phyloP scores from a whole-genome alignment of 1,140 invertebrate genomes.

The Pseudoatta argentina region DNA sequence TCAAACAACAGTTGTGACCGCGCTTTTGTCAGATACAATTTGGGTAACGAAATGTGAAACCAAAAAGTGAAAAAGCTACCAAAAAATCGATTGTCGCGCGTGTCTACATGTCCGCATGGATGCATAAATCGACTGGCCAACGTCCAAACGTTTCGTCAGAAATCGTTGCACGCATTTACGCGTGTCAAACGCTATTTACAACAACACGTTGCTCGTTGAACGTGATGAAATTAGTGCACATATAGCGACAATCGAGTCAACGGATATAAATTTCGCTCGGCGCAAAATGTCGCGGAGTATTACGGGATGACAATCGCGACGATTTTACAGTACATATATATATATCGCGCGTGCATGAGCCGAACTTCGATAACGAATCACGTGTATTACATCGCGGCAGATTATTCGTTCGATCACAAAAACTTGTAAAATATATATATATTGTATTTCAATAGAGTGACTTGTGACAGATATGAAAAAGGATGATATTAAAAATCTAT shows the following conservation, averaged over 20 bases:
- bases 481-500: not conserved
- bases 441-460: constrained; percentile 14
- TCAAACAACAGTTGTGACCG: not conserved
- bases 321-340: constrained; percentile 34
- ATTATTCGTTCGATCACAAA: constrained; percentile 53
- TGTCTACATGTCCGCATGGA: constrained; percentile 18
- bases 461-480: constrained; percentile 41
- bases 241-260: constrained; percentile 55
- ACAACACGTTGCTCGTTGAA: constrained; percentile 25
- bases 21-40: constrained; percentile 13
- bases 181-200: constrained; percentile 50
- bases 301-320: constrained; percentile 58
- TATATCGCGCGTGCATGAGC: not conserved
- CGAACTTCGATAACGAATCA: constrained; percentile 23
- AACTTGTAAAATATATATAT: constrained; percentile 16
- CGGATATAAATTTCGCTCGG: constrained; percentile 62
- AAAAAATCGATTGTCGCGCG: constrained; percentile 25
- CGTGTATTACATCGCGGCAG: not conserved
- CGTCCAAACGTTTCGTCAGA: constrained; percentile 39
- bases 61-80: constrained; percentile 31
- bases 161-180: constrained; percentile 42
- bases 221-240: constrained; percentile 40
- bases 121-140: constrained; percentile 48
- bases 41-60: constrained; percentile 30
- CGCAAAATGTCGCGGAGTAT: constrained; percentile 57